Evolutionary conservation across 2,113 vertebrate genomes (phyloP), one percentile per base, ranked within the genome.

Genomic region (Lates calcarifer): DNA sequence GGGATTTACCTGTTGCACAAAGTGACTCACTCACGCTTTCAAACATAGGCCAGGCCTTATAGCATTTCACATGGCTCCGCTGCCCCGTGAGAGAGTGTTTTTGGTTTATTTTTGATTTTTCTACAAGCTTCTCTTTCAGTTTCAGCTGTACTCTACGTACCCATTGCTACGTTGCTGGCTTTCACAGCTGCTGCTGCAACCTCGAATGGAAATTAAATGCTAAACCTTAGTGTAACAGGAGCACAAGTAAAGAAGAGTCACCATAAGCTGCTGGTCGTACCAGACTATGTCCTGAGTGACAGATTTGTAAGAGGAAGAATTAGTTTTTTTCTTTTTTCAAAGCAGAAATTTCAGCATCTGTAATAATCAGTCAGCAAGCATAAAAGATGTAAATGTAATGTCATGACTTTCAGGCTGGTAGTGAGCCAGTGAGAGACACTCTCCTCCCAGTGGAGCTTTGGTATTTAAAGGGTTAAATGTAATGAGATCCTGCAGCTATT

Each of bases 401-500:
- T 0, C 0, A n/a, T 33, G 10, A 5, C 18, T 47, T 11, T 55
- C 28, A 3, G 37, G 7, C 33, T 43, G 67, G 15, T 5, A 2
- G 22, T 4, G 33, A 41, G 33, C 65, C 55, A 53, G 10, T 9
- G 68, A 60, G 65, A 60, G 74, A 55, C 26, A 8, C 35, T 66
- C 5, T 63, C 43, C 37, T 17, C 68, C 76, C 20, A 1, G 62
- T 47, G 79, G 60, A 73, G 61, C 4, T 29, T 29, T 60, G 84
- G 81, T 68, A 86, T 92, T 86, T 87, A 87, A 92, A 89, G 92
- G 71, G 92, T 94, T 93, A 92, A 93, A 90, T 83, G 93, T 92
- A 93, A 94, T 76, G 88, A 89, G 93, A 94, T 92, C 90, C 92
- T 82, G 87, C 82, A 91, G 91, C 92, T 94, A 93, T 93, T 93